Evolutionary conservation across 2,888 invertebrate species (phyloP).

Genomic region (Harmothoe impar): DNA sequence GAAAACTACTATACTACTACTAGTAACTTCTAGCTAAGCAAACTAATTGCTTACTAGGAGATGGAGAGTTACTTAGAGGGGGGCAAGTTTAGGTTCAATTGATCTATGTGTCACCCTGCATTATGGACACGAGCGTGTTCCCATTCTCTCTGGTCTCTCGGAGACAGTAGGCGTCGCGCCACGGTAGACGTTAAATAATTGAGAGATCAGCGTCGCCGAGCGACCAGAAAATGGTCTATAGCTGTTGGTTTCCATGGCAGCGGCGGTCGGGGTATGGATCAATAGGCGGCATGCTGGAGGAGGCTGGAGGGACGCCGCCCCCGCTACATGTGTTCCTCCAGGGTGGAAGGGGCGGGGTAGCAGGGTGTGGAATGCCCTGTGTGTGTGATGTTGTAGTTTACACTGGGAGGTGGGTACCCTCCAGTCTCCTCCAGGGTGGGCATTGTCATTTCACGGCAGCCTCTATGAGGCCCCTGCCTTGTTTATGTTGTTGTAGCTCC

Average conservation of each 20-base stretch:
- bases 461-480: not conserved
- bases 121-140: not conserved
- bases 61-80: no score
- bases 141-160: not conserved
- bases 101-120: slow-evolving; percentile 1
- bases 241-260: slow-evolving; percentile 53
- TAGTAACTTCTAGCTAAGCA: no score
- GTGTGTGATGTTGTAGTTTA: slow-evolving; percentile 1
- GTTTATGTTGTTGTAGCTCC: slow-evolving; percentile 25
- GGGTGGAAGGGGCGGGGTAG: not conserved
- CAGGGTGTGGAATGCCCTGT: not conserved
- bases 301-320: not conserved
- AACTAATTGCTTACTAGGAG: no score
- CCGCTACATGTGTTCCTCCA: slow-evolving; percentile 7
- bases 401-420: not conserved
- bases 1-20: no score
- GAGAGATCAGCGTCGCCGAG: slow-evolving; percentile 17
- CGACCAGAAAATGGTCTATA: slow-evolving; percentile 45
- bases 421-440: slow-evolving; percentile 7
- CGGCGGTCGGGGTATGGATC: slow-evolving; percentile 25
- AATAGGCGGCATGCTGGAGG: slow-evolving; percentile 40
- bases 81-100: not conserved
- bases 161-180: not conserved
- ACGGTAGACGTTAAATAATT: slow-evolving; percentile 45
- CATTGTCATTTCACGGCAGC: slow-evolving; percentile 4